Percentiles rank a stretch among this genome's conserved stretches.
Evolutionary conservation across 2,888 invertebrate species (phyloP).

Genomic region (Sepioteuthis lessoniana): DNA sequence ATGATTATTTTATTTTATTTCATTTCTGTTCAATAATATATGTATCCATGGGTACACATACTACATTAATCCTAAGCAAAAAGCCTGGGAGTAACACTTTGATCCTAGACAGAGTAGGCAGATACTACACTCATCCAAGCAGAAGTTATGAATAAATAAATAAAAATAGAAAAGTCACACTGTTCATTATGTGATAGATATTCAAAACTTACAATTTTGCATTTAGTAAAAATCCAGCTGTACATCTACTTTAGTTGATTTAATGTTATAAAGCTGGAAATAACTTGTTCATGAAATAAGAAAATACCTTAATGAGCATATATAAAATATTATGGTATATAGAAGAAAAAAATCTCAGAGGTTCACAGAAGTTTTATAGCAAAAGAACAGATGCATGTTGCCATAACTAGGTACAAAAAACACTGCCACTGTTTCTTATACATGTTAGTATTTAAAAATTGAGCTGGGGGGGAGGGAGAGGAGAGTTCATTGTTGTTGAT

Average conservation of each 20-base stretch:
- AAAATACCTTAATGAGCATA: neutral
- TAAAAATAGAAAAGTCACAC: too few species aligned
- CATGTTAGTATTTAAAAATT: too few species aligned
- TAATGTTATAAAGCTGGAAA: neutral
- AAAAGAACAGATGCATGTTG: neutral
- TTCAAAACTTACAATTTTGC: neutral
- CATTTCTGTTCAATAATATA: too few species aligned
- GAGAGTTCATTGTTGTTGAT: neutral
- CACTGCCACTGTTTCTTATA: neutral
- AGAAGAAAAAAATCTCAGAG: neutral
- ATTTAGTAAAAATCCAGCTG: neutral
- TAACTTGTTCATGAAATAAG: neutral
- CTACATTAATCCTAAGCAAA: too few species aligned
- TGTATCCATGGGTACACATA: too few species aligned
- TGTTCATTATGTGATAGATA: neutral
- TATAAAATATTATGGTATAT: neutral
- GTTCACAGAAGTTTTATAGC: neutral
- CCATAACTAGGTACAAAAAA: neutral
- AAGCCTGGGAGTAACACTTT: too few species aligned
- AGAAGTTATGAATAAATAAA: too few species aligned
- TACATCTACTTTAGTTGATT: neutral
- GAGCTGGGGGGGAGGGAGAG: too few species aligned
- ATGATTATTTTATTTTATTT: too few species aligned
- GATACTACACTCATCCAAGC: too few species aligned
- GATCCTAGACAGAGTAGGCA: too few species aligned